Percentiles rank a stretch among this genome's conserved stretches.
Conservation (phyloP, 1,140 invertebrate species). For the Charaxes varanes region DNA sequence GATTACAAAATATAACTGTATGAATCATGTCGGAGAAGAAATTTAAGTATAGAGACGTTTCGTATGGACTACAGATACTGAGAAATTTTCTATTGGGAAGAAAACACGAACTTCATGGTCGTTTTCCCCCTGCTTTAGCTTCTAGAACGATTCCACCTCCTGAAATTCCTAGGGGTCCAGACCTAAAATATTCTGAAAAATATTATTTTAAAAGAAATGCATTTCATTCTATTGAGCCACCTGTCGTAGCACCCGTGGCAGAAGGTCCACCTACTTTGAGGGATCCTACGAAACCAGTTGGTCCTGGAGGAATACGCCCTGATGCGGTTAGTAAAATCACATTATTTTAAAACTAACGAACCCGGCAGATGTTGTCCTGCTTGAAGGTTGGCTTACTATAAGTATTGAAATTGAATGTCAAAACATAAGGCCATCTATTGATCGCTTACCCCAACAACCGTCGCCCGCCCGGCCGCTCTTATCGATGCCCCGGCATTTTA, state of each 20-base stretch:
- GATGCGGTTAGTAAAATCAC: constrained; percentile 22
- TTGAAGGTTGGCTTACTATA: too few relatives aligned
- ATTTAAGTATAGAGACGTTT: constrained; percentile 37
- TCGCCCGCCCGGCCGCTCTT: too few relatives aligned
- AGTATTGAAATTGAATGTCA: too few relatives aligned
- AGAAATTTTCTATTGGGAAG: constrained; percentile 50
- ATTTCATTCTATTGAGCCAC: constrained; percentile 44
- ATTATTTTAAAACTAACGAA: neutral
- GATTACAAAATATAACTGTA: too few relatives aligned
- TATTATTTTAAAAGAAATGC: constrained; percentile 40
- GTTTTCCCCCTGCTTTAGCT: constrained; percentile 39
- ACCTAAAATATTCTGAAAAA: constrained; percentile 38
- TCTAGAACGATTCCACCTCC: constrained; percentile 44
- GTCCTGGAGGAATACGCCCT: constrained; percentile 16
- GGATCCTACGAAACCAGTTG: constrained; percentile 21
- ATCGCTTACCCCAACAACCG: too few relatives aligned
- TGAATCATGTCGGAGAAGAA: constrained; percentile 23
- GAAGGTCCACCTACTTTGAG: constrained; percentile 27
- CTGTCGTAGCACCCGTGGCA: constrained; percentile 46
- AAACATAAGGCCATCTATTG: too few relatives aligned
- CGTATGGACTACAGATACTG: constrained; percentile 29
- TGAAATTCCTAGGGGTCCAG: constrained; percentile 39
- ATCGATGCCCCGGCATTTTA: too few relatives aligned
- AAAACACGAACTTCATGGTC: constrained; percentile 37
- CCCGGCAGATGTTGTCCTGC: too few relatives aligned